phyloP scores from a whole-genome alignment of 64 coral and sea anemone species.

The Montipora foliosa region DNA sequence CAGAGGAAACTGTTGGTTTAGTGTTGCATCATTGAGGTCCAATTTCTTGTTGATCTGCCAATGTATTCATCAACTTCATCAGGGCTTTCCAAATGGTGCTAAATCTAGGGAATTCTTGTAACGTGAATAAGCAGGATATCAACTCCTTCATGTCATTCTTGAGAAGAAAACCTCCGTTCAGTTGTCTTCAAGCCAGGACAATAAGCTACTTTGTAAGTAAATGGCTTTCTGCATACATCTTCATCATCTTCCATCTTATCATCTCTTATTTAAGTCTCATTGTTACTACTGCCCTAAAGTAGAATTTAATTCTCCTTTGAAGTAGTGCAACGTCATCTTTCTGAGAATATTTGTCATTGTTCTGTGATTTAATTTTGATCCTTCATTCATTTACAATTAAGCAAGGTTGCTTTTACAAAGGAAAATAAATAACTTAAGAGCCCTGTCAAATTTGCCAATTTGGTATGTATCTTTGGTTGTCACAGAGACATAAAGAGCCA shows the following conservation, averaged over 20 bases:
- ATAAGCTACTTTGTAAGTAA: constrained; percentile 48
- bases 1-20: background rate
- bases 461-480: too few species aligned
- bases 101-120: constrained; percentile 41
- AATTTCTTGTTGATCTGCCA: constrained; percentile 24
- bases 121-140: constrained; percentile 5
- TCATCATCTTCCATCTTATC: background rate
- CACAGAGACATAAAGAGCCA: too few species aligned
- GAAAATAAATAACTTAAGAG: too few species aligned
- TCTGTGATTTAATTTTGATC: background rate
- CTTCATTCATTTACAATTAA: too few species aligned
- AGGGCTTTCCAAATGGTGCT: constrained; percentile 48
- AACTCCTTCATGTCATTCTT: constrained; percentile 46
- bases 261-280: background rate
- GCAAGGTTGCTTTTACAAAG: too few species aligned
- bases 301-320: background rate
- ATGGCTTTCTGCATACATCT: background rate
- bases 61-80: constrained; percentile 22
- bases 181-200: constrained; percentile 16
- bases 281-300: background rate
- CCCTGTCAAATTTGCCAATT: too few species aligned
- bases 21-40: background rate
- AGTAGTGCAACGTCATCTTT: background rate
- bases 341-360: background rate
- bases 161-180: constrained; percentile 13